These are phyloP conservation scores for Zosterops lateralis DNA, from an alignment of 2,113 vertebrate species.

Conservation along the genomic window DNA sequence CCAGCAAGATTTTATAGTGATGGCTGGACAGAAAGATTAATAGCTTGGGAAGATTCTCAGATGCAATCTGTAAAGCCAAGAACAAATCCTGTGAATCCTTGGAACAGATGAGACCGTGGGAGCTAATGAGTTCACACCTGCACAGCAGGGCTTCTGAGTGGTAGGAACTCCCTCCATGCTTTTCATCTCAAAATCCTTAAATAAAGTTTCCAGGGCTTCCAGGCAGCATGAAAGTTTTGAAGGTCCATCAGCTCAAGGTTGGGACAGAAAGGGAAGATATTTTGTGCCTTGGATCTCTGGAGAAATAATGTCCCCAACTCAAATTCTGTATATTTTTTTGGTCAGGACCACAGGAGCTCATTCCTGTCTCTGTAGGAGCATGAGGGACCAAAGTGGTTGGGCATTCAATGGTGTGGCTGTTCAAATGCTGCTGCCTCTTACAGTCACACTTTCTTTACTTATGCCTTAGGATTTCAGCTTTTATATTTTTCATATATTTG, in stretches of 20 bases:
- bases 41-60: background rate
- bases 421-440: background rate
- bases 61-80: background rate
- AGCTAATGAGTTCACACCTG: background rate
- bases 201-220: background rate
- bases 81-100: background rate
- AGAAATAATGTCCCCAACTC: background rate
- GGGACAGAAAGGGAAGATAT: background rate
- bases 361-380: background rate
- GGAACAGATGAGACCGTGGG: background rate
- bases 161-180: background rate
- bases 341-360: background rate
- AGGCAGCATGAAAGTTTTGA: background rate
- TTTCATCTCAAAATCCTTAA: background rate
- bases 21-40: background rate
- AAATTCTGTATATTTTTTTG: background rate
- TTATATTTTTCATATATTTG: background rate
- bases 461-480: background rate
- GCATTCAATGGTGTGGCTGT: too few species aligned
- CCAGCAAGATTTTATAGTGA: background rate
- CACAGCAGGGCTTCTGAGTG: background rate
- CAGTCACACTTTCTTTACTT: background rate
- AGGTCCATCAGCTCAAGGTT: background rate
- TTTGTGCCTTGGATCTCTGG: background rate
- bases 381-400: background rate